Evolutionary conservation across 2,888 invertebrate genomes (phyloP), one percentile per base, ranked within the genome.

Genomic region (Clivina fossor): DNA sequence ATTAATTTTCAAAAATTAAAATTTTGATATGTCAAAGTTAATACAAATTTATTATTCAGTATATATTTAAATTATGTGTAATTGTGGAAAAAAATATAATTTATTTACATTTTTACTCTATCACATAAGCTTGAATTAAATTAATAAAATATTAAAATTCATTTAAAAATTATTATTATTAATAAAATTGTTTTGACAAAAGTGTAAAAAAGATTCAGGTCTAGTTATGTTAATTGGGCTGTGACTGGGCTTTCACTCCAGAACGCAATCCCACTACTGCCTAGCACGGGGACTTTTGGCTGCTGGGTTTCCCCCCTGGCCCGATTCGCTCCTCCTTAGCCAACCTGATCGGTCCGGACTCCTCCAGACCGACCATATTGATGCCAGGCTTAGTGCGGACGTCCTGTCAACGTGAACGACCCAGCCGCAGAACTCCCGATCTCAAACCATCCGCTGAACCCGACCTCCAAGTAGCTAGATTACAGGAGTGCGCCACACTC

Each of bases 231-330:
- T 33, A 44, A 16, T 53, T 44, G 43, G 37, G 53, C 41, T 53
- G 33, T 33, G 33, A 43, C 16, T 13, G 43, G 16, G 43, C 22
- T 3, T 15, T 44, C 30, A 53, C 92, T 94, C 93, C 90, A 89
- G 85, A 90, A 86, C 90, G 93, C 93, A 87, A 90, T 91, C 93
- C 93, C 91, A 89, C 92, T 93, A 94, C 93, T 93, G 93, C 90
- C 82, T 86, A 83, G 91, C 93, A 90, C 91, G 93, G 92, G 85
- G 89, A 90, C 92, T 95, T 93, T 94, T 93, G 93, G 92, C 93
- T 95, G 94, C 93, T 94, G 90, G 86, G 91, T 93, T 91, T 88
- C 93, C 91, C 90, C 90, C 87, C 94, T 94, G 92, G 90, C 93
- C 94, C 94, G 89, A 82, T 94, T 80, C 93, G 88, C 89, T 90